phyloP scores from a whole-genome alignment of 1,140 invertebrate genomes.

The Samia ricini region DNA sequence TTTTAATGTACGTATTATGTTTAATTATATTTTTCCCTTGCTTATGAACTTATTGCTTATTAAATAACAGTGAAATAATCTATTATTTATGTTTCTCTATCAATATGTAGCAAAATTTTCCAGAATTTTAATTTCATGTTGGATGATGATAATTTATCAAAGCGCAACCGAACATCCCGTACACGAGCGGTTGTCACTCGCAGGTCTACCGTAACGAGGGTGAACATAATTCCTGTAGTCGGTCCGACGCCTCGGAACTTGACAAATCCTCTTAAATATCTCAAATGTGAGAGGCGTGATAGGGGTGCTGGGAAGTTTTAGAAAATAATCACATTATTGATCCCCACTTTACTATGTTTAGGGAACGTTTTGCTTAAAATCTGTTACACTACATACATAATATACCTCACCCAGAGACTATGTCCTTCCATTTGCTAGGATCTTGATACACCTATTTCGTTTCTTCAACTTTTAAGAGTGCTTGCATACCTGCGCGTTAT shows the following conservation, averaged over 20 bases:
- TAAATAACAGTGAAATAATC: too few species aligned
- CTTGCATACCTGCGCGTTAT: too few species aligned
- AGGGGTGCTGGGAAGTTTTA: slow-evolving; percentile 29
- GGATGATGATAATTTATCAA: slow-evolving; percentile 21
- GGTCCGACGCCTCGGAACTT: slow-evolving; percentile 31
- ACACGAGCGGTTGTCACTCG: slow-evolving; percentile 29
- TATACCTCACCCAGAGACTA: too few species aligned
- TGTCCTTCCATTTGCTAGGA: too few species aligned
- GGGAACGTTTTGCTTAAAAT: slow-evolving; percentile 1
- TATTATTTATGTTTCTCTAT: too few species aligned
- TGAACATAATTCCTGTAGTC: slow-evolving; percentile 37
- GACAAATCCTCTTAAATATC: slow-evolving; percentile 50
- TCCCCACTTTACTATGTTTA: slow-evolving; percentile 9
- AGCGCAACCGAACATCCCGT: background rate
- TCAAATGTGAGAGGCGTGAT: slow-evolving; percentile 22
- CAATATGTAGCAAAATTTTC: background rate
- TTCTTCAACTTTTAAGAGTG: too few species aligned
- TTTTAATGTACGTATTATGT: too few species aligned
- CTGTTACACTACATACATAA: background rate
- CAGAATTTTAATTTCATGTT: background rate
- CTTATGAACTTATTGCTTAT: too few species aligned
- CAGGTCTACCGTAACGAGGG: slow-evolving; percentile 34
- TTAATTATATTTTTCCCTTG: too few species aligned
- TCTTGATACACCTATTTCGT: too few species aligned
- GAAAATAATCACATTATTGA: slow-evolving; percentile 37